phyloP scores from a whole-genome alignment of 2,113 vertebrate species.

The Machaerirhynchus nigripectus region DNA sequence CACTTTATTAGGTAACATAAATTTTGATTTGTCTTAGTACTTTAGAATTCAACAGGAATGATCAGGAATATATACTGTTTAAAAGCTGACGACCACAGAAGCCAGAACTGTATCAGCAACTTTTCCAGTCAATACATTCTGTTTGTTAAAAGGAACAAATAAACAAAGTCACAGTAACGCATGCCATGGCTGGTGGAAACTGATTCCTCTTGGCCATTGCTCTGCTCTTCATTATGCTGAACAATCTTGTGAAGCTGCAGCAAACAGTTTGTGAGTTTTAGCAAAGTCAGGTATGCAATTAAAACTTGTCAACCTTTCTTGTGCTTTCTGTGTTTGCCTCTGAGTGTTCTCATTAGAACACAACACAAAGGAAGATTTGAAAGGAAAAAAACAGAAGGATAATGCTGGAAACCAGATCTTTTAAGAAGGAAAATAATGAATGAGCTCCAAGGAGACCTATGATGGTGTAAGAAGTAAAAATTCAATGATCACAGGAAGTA shows the following conservation, averaged over 20 bases:
- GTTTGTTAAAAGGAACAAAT: not conserved
- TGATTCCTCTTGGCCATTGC: not conserved
- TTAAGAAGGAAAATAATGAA: not conserved
- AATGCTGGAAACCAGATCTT: not conserved
- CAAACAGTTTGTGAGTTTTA: not conserved
- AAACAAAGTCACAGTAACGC: not conserved
- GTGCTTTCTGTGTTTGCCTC: not conserved
- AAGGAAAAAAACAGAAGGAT: not conserved
- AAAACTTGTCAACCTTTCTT: not conserved
- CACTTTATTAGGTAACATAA: slow-evolving; percentile 68
- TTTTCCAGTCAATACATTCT: not conserved
- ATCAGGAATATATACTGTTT: slow-evolving; percentile 4
- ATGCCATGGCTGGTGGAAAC: not conserved
- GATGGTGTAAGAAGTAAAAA: not conserved
- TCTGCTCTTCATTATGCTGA: not conserved
- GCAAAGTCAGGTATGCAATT: not conserved
- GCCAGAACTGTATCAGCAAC: not conserved
- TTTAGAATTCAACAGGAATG: not conserved
- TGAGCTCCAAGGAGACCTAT: not conserved
- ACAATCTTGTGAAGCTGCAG: not conserved
- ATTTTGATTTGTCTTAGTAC: slow-evolving; percentile 54
- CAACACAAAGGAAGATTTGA: not conserved
- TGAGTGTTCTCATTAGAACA: not conserved
- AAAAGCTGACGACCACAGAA: not conserved
- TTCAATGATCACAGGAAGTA: not conserved